These are phyloP conservation scores for Cyaniris semiargus DNA, from an alignment of 2,888 invertebrate genomes.

Conservation along the genomic window DNA sequence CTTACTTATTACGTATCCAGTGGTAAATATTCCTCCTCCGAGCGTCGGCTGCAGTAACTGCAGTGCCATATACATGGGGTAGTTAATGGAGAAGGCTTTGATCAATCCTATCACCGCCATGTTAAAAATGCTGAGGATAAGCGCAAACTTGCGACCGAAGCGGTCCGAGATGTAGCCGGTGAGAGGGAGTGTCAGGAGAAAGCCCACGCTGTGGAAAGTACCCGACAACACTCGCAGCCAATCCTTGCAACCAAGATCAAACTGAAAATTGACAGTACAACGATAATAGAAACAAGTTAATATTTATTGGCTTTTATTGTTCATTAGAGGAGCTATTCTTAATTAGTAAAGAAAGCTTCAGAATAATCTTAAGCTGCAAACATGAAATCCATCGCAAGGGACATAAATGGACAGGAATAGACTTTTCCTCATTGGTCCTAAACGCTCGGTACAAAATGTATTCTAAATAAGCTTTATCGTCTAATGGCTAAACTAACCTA, in stretches of 20 bases:
- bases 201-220: conserved; percentile 85
- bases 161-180: conserved; percentile 85
- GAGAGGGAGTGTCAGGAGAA: conserved; percentile 84
- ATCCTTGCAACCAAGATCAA: conserved; percentile 82
- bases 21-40: conserved; percentile 66
- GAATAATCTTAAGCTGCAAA: no score
- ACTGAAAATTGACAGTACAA: conserved; percentile 65
- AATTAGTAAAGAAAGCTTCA: no score
- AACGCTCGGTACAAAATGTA: no score
- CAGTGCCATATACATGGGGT: conserved; percentile 63
- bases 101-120: conserved; percentile 54
- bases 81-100: conserved; percentile 75
- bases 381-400: no score
- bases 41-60: conserved; percentile 67
- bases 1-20: conserved; percentile 55
- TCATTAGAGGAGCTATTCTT: no score
- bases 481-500: no score
- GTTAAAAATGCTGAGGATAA: conserved; percentile 66
- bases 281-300: not conserved
- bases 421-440: no score
- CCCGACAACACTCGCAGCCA: conserved; percentile 87
- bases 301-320: not conserved
- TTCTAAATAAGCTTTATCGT: no score
- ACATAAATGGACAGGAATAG: no score
- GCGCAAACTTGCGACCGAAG: conserved; percentile 75